These are phyloP conservation scores for Coracopsis vasa DNA, from an alignment of 2,113 vertebrate genomes.

Conservation along the genomic window DNA sequence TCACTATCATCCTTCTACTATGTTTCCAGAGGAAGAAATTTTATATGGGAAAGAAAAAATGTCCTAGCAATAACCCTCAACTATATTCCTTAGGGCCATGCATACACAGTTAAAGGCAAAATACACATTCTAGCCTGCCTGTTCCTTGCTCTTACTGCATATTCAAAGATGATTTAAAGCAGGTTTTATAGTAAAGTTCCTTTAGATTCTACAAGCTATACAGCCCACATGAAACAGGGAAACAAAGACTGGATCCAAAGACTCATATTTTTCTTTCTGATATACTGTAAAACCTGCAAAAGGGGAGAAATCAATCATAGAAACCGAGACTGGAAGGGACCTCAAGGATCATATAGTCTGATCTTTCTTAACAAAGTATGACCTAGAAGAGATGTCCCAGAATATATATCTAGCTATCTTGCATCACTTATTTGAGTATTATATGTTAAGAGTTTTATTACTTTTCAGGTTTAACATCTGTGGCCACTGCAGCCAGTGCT, in stretches of 20 bases:
- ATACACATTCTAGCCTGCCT: neutral
- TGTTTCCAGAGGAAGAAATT: neutral
- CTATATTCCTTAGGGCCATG: neutral
- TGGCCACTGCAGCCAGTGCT: neutral
- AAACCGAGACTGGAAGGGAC: neutral
- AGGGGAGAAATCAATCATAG: neutral
- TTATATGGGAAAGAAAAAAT: neutral
- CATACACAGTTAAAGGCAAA: neutral
- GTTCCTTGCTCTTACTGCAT: neutral
- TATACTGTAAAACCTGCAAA: neutral
- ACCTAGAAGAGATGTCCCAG: neutral
- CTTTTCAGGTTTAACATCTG: neutral
- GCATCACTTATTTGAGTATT: neutral
- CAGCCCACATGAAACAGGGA: neutral
- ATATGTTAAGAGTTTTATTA: neutral
- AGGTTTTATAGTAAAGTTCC: neutral
- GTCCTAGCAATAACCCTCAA: neutral
- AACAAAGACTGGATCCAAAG: neutral
- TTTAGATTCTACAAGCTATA: neutral
- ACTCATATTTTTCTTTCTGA: neutral
- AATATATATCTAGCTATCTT: accelerated
- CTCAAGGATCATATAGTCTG: neutral
- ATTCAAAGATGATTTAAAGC: neutral
- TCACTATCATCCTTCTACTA: neutral
- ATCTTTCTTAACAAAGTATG: neutral